Conservation (phyloP, 2,797 vertebrate species). For the Pseudopleuronectes americanus region DNA sequence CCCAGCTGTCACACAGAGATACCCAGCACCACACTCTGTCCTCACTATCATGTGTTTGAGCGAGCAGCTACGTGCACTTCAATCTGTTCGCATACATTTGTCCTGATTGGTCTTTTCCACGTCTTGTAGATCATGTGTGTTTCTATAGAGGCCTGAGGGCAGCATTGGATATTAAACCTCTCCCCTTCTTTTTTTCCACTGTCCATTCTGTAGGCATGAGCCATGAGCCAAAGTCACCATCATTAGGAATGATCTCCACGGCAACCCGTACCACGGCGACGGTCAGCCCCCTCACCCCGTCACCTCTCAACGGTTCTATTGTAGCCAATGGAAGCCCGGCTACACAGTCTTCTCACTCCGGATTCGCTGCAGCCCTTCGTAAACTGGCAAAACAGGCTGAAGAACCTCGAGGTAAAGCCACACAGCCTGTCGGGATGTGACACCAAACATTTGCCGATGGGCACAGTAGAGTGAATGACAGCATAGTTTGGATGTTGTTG, state of each 20-base stretch:
- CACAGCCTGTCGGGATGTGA: not conserved
- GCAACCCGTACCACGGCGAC: constrained; percentile 97
- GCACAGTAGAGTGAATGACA: not conserved
- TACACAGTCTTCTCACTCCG: constrained; percentile 93
- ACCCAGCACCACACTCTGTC: constrained; percentile 49
- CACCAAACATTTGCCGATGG: not conserved
- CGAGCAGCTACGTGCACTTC: constrained; percentile 8
- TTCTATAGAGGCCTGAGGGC: not conserved
- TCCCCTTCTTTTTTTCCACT: constrained; percentile 49
- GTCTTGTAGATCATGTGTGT: not conserved
- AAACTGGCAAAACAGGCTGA: constrained; percentile 99
- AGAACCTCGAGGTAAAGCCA: constrained; percentile 93
- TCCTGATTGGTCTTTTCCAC: constrained; percentile 11
- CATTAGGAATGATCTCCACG: constrained; percentile 99
- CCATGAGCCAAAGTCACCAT: constrained; percentile 99
- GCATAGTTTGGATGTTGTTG: not conserved
- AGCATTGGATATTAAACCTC: constrained; percentile 44
- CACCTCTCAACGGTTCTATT: constrained; percentile 96
- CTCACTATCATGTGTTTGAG: constrained; percentile 20
- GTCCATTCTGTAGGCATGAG: constrained; percentile 92
- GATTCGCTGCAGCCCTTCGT: constrained; percentile 97
- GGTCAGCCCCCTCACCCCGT: constrained; percentile 97
- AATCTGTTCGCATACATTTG: constrained; percentile 11
- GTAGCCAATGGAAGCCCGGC: constrained; percentile 98
- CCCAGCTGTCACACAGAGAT: constrained; percentile 76